Evolutionary conservation across 2,113 vertebrate genomes (phyloP).

Genomic region (Dicaeum eximium): DNA sequence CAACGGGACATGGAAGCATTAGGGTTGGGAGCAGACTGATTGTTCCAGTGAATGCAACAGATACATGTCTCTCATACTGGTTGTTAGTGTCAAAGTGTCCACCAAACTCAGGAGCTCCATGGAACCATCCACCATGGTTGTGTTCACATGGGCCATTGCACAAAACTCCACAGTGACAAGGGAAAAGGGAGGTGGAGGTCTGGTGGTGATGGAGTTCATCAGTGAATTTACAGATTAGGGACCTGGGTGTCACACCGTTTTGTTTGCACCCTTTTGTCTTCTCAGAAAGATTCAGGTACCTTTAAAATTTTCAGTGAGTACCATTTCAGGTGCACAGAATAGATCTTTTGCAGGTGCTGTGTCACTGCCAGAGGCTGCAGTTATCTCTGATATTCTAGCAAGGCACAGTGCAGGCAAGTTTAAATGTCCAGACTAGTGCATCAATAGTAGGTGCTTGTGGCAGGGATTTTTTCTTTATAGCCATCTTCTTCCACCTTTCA

Average conservation of each 20-base stretch:
- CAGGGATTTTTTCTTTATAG: not conserved
- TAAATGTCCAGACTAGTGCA: not conserved
- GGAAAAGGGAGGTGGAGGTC: not conserved
- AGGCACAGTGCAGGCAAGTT: not conserved
- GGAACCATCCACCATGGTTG: not conserved
- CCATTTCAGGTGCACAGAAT: not conserved
- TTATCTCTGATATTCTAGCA: not conserved
- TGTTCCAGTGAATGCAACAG: not conserved
- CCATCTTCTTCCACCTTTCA: not conserved
- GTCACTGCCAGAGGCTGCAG: not conserved
- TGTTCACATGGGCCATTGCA: not conserved
- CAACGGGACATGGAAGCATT: not conserved
- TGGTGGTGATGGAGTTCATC: not conserved
- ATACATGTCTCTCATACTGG: fast-evolving
- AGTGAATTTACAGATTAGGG: not conserved
- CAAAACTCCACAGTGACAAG: not conserved
- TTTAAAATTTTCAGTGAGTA: not conserved
- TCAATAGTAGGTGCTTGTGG: not conserved
- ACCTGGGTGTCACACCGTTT: not conserved
- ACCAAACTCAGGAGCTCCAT: not conserved
- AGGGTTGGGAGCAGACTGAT: not conserved
- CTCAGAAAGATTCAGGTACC: not conserved
- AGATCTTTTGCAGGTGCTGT: not conserved
- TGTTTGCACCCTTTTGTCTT: not conserved
- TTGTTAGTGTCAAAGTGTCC: not conserved